Evolutionary conservation across 2,888 invertebrate genomes (phyloP).

Genomic region (Diaprepes abbreviatus): DNA sequence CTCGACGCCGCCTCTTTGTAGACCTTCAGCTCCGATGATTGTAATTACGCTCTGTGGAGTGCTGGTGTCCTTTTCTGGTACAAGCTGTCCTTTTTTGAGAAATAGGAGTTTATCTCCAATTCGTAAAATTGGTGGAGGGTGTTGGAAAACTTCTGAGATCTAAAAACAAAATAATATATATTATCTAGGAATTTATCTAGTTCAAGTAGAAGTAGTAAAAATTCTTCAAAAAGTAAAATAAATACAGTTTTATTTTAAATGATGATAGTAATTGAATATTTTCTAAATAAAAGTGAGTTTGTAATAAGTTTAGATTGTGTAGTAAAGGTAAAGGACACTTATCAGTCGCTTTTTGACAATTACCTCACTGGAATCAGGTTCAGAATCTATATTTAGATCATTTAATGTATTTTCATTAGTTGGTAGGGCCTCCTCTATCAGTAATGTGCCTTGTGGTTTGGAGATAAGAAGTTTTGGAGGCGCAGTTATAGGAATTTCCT

Average conservation of each 20-base stretch:
- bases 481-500: slow-evolving; percentile 64
- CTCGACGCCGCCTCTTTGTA: slow-evolving; percentile 62
- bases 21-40: slow-evolving; percentile 68
- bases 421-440: slow-evolving; percentile 57
- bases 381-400: slow-evolving; percentile 58
- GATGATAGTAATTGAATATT: too few relatives aligned
- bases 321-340: too few relatives aligned
- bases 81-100: slow-evolving; percentile 62
- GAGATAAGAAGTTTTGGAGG: slow-evolving; percentile 57
- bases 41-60: slow-evolving; percentile 66
- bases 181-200: too few relatives aligned
- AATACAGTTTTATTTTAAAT: too few relatives aligned
- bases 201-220: too few relatives aligned
- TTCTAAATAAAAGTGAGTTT: too few relatives aligned
- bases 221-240: too few relatives aligned
- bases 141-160: slow-evolving; percentile 62
- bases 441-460: slow-evolving; percentile 54
- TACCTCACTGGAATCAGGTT: slow-evolving; percentile 64
- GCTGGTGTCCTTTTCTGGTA: slow-evolving; percentile 62
- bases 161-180: too few relatives aligned
- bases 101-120: slow-evolving; percentile 66
- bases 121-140: slow-evolving; percentile 64
- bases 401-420: slow-evolving; percentile 54
- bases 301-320: too few relatives aligned
- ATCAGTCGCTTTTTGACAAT: too few relatives aligned